Percentiles rank a stretch among this genome's conserved stretches.
Conservation (phyloP, 2,888 invertebrate genomes). For the Diaphora mendica region DNA sequence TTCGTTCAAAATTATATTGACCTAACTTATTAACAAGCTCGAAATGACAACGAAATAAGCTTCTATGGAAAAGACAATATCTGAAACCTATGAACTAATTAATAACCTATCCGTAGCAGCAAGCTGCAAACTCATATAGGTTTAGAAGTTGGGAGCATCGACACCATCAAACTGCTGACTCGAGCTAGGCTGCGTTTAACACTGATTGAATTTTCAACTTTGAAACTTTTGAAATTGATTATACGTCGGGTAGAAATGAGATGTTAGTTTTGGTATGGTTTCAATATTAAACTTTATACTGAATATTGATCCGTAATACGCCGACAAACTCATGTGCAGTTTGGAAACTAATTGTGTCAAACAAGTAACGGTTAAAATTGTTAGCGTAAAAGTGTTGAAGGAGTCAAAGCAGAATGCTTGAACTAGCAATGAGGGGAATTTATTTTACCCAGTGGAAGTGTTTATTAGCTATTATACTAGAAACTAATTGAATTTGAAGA, state of each 20-base stretch:
- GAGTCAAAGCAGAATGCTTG: not conserved
- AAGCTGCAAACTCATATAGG: not conserved
- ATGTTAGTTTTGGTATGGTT: constrained; percentile 5
- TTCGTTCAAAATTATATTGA: not conserved
- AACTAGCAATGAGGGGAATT: not conserved
- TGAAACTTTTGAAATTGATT: constrained; percentile 42
- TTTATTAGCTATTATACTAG: not conserved
- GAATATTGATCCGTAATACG: constrained; percentile 1
- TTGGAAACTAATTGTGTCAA: not conserved
- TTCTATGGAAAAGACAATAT: not conserved
- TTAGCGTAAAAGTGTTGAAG: not conserved
- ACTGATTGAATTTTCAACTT: constrained; percentile 47
- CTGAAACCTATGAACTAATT: constrained; percentile 5
- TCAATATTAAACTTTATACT: not conserved
- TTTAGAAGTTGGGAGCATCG: constrained; percentile 4
- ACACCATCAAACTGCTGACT: constrained; percentile 26
- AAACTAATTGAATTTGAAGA: not conserved
- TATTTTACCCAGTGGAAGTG: not conserved
- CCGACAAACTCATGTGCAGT: not conserved
- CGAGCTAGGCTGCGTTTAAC: constrained; percentile 25
- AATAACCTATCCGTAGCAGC: constrained; percentile 2
- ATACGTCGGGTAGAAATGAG: constrained; percentile 18
- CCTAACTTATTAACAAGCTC: not conserved
- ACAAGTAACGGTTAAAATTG: not conserved
- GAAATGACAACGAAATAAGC: not conserved